Conservation (phyloP, 1,140 invertebrate genomes). For the Scaptomyza graminum region DNA sequence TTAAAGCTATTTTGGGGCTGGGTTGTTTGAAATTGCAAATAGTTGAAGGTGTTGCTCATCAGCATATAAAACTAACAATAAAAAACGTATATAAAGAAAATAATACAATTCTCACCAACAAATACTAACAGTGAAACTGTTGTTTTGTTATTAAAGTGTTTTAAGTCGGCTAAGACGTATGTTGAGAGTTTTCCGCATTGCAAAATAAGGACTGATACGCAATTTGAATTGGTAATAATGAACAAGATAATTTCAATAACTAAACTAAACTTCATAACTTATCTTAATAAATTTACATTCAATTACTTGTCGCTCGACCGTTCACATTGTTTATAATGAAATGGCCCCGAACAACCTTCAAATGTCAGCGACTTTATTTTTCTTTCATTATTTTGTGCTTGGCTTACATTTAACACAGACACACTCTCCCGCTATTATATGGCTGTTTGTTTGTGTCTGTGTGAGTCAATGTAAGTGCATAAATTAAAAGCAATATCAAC, state of each 20-base stretch:
- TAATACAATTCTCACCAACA: slow-evolving; percentile 4
- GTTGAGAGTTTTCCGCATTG: slow-evolving; percentile 24
- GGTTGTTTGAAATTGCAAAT: background rate
- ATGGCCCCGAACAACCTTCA: slow-evolving; percentile 62
- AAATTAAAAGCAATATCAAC: slow-evolving; percentile 47
- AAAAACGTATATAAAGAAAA: slow-evolving; percentile 7
- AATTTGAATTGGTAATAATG: slow-evolving; percentile 4
- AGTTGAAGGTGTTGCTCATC: slow-evolving; percentile 7
- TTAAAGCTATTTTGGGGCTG: background rate
- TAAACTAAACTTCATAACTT: slow-evolving; percentile 2
- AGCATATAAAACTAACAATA: background rate
- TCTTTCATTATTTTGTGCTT: slow-evolving; percentile 52
- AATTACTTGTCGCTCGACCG: slow-evolving; percentile 29
- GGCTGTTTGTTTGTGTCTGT: slow-evolving; percentile 18
- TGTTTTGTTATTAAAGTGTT: background rate
- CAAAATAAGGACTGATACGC: slow-evolving; percentile 3
- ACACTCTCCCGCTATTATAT: slow-evolving; percentile 11
- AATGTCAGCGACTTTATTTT: slow-evolving; percentile 74
- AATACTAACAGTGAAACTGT: background rate
- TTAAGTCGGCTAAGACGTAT: background rate
- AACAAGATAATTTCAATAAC: slow-evolving; percentile 6
- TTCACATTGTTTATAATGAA: slow-evolving; percentile 60
- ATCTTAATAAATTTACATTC: slow-evolving; percentile 6
- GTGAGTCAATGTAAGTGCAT: slow-evolving; percentile 52
- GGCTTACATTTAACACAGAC: slow-evolving; percentile 36